Evolutionary conservation across 2,888 invertebrate species (phyloP).

Genomic region (Drosophila macrothrix): DNA sequence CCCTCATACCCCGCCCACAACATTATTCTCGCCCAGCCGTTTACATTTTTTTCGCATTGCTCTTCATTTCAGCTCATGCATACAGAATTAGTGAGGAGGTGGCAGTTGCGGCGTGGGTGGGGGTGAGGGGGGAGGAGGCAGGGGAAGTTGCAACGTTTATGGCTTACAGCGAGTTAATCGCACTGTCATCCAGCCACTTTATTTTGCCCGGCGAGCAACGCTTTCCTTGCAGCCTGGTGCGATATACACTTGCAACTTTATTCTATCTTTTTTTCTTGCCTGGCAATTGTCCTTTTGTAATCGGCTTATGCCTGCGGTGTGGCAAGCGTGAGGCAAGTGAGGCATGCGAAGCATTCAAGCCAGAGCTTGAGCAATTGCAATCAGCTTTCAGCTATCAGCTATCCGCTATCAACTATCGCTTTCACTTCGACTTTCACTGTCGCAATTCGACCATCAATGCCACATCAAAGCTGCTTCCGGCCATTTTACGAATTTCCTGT

Average conservation of each 20-base stretch:
- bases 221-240: conserved; percentile 35
- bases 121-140: background rate
- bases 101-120: background rate
- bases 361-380: conserved; percentile 20
- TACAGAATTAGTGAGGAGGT: conserved; percentile 73
- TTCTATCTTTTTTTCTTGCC: conserved; percentile 20
- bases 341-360: conserved; percentile 43
- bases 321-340: conserved; percentile 2
- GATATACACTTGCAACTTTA: conserved; percentile 22
- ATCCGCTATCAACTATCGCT: conserved; percentile 3
- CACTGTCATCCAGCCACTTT: conserved; percentile 73
- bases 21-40: conserved; percentile 20
- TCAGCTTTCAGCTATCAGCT: conserved; percentile 5
- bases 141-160: conserved; percentile 63
- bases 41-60: conserved; percentile 45
- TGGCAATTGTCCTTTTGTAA: conserved; percentile 51
- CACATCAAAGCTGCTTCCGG: conserved; percentile 41
- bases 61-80: conserved; percentile 78
- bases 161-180: conserved; percentile 80
- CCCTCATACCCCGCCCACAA: conserved; percentile 7
- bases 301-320: conserved; percentile 58
- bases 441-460: background rate
- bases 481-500: conserved; percentile 44
- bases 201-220: conserved; percentile 39
- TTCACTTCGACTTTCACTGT: conserved; percentile 9